Percentiles rank a stretch among this genome's conserved stretches.
Evolutionary conservation across 2,888 invertebrate species (phyloP).

Genomic region (Hypolimnas misippus): DNA sequence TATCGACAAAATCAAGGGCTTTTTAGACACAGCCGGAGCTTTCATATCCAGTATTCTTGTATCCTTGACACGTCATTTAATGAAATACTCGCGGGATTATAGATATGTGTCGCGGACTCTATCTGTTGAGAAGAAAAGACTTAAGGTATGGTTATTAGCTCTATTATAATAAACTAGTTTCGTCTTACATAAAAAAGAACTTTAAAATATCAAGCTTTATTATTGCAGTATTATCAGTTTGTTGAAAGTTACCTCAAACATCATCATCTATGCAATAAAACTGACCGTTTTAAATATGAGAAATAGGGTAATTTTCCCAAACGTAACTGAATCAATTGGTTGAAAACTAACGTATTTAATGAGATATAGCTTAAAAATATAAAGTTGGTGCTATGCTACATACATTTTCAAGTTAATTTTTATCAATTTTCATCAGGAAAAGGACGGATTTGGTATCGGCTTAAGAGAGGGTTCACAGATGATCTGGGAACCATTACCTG

Average conservation of each 20-base stretch:
- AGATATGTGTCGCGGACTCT: conserved; percentile 96
- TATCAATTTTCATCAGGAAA: conserved; percentile 84
- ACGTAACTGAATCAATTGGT: no score
- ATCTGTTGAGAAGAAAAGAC: conserved; percentile 92
- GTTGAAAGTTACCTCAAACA: no score
- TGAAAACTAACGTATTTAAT: no score
- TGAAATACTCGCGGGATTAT: conserved; percentile 96
- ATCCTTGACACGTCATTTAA: conserved; percentile 91
- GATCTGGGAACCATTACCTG: conserved; percentile 84
- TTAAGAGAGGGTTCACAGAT: conserved; percentile 86
- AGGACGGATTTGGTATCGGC: conserved; percentile 87
- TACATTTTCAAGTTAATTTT: no score
- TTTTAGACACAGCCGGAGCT: conserved; percentile 84
- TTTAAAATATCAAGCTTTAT: no score
- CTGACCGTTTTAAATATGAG: no score
- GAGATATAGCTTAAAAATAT: no score
- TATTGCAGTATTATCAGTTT: no score
- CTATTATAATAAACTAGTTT: background rate
- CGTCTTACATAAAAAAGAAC: background rate
- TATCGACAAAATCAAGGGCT: conserved; percentile 74
- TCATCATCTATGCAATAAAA: no score
- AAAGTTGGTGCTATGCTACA: no score
- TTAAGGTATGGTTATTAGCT: conserved; percentile 87
- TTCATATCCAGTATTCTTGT: conserved; percentile 91
- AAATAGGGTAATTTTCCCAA: no score